Conservation (phyloP, 2,888 invertebrate genomes). For the Sminthurides aquaticus region DNA sequence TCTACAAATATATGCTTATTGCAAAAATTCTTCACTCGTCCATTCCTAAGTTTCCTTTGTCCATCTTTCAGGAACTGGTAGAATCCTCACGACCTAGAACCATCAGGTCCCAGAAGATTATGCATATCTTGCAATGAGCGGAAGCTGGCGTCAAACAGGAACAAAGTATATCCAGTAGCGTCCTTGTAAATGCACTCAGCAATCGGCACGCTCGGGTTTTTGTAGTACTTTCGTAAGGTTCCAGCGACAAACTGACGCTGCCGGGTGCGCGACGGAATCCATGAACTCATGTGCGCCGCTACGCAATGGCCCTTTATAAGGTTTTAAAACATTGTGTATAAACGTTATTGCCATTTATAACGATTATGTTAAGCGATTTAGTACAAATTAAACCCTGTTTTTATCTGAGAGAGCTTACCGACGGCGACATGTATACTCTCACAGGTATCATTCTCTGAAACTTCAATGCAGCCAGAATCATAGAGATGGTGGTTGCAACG, state of each 20-base stretch:
- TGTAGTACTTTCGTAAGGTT: constrained; percentile 14
- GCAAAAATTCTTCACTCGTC: no score
- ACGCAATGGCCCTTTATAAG: constrained; percentile 27
- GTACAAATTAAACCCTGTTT: neutral
- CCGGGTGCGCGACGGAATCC: constrained; percentile 27
- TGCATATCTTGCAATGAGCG: neutral
- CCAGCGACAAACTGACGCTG: constrained; percentile 35
- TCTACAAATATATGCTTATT: no score
- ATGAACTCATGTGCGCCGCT: constrained; percentile 26
- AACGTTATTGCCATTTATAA: no score
- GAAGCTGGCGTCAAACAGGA: neutral
- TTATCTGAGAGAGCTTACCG: constrained; percentile 12
- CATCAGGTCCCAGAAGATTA: neutral
- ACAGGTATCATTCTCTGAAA: constrained; percentile 12
- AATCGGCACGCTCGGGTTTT: neutral
- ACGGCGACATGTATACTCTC: constrained; percentile 14
- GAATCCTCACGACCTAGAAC: no score
- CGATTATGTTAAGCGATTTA: no score
- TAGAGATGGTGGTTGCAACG: no score
- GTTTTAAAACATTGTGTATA: no score
- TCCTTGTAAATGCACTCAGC: neutral
- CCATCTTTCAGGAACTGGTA: no score
- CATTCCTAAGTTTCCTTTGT: no score
- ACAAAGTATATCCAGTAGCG: neutral
- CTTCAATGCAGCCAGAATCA: neutral